Conservation (phyloP, 2,797 vertebrate species). For the Pangasius macronema region DNA sequence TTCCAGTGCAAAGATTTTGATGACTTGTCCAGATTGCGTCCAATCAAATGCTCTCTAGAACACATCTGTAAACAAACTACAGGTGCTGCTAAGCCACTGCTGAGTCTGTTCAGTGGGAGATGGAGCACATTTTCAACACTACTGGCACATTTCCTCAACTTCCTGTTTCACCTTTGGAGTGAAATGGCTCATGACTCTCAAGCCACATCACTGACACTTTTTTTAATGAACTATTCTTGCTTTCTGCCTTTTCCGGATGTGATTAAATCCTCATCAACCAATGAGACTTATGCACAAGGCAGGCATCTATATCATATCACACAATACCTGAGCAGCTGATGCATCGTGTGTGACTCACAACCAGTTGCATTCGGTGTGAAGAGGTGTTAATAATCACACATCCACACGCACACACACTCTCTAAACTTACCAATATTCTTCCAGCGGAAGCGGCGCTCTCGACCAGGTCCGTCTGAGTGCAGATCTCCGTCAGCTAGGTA, state of each 20-base stretch:
- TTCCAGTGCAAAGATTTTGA: not conserved
- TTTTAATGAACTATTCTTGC: not conserved
- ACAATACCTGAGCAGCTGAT: not conserved
- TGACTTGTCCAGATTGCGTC: not conserved
- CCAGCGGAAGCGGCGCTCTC: conserved; percentile 91
- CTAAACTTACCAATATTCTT: conserved; percentile 82
- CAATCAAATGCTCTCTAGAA: not conserved
- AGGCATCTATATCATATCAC: not conserved
- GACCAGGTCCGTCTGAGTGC: conserved; percentile 91
- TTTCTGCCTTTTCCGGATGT: not conserved
- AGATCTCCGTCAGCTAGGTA: conserved; percentile 94
- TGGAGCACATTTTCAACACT: not conserved
- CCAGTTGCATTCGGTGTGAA: not conserved
- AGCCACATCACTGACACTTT: not conserved
- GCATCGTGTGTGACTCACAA: not conserved
- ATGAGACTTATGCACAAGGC: not conserved
- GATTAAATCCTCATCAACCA: not conserved
- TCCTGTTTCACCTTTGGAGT: not conserved
- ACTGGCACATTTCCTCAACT: not conserved
- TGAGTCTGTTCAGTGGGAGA: not conserved
- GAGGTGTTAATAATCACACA: no score
- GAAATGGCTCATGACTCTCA: not conserved
- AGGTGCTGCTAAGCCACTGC: not conserved
- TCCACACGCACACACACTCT: not conserved
- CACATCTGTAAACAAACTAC: not conserved